Evolutionary conservation across 2,797 vertebrate genomes (phyloP).

Genomic region (Falco rusticolus): DNA sequence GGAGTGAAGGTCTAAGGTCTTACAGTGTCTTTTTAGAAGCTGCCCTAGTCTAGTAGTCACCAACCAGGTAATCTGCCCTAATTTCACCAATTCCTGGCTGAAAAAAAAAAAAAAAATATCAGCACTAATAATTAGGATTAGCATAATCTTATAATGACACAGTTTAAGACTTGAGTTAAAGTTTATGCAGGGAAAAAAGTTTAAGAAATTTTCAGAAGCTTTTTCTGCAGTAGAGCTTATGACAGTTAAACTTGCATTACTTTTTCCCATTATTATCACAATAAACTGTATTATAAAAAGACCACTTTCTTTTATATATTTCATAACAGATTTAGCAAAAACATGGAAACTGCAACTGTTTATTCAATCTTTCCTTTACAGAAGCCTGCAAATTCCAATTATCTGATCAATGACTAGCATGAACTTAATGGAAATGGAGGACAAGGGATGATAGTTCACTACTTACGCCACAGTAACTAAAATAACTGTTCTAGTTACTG

Average conservation of each 20-base stretch:
- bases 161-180: neutral
- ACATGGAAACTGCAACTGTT: neutral
- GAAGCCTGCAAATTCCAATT: neutral
- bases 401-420: neutral
- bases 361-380: neutral
- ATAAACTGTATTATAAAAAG: neutral
- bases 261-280: neutral
- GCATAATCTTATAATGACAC: neutral
- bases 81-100: neutral
- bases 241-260: neutral
- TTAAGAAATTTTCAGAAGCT: neutral
- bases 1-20: neutral
- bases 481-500: slow-evolving; percentile 46
- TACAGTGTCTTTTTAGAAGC: neutral
- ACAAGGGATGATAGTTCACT: neutral
- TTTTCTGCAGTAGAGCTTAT: neutral
- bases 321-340: neutral
- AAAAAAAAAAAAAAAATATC: neutral
- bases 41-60: neutral
- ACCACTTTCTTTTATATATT: neutral
- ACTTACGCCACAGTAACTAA: neutral
- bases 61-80: neutral
- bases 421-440: neutral
- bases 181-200: neutral
- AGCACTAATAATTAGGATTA: neutral